These are phyloP conservation scores for Lutraria lutraria DNA, from an alignment of 2,888 invertebrate genomes.

Conservation along the genomic window DNA sequence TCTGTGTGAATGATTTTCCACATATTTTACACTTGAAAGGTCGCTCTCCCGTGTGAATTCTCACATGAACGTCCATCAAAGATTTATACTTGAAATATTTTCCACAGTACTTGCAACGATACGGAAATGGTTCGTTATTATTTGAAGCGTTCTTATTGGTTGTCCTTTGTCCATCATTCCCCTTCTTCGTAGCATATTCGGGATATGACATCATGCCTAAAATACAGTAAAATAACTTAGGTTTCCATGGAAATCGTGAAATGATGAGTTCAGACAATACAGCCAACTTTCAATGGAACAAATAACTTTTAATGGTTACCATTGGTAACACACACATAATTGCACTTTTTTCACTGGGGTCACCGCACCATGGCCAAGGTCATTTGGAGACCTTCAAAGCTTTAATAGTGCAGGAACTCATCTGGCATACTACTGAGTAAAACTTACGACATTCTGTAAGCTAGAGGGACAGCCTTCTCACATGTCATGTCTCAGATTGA, in stretches of 20 bases:
- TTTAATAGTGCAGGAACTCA: no score
- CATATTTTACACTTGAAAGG: slow-evolving; percentile 46
- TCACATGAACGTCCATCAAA: slow-evolving; percentile 20
- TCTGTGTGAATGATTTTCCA: slow-evolving; percentile 30
- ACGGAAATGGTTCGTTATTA: not conserved
- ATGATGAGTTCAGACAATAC: not conserved
- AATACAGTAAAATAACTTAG: not conserved
- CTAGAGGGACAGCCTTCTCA: no score
- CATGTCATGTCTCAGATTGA: no score
- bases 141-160: not conserved
- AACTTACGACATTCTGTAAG: no score
- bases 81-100: slow-evolving; percentile 37
- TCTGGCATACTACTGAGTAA: no score
- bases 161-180: not conserved
- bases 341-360: no score
- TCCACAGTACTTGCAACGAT: slow-evolving; percentile 30
- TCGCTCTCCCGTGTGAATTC: slow-evolving; percentile 45
- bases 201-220: not conserved
- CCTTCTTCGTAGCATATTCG: not conserved
- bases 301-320: not conserved
- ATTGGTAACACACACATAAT: no score
- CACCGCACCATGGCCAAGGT: no score
- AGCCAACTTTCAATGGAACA: not conserved
- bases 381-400: no score
- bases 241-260: not conserved